Evolutionary conservation across 2,113 vertebrate species (phyloP), one percentile per base, ranked within the genome.

Genomic region (Ceyx margarethae): DNA sequence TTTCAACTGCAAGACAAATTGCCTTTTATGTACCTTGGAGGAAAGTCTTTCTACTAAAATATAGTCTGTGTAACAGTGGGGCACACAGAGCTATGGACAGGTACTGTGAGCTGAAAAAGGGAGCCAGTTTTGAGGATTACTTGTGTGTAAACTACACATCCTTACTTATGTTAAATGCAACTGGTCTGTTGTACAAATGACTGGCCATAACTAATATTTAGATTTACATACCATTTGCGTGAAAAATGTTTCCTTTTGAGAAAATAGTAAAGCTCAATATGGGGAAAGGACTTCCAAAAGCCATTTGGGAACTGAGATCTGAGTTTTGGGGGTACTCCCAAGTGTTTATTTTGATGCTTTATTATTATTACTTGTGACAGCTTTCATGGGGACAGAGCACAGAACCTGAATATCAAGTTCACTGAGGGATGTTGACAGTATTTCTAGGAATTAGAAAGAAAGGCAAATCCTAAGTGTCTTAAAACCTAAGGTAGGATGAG

Each of bases 1-100:
- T 72, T 87, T 25, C 10, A 43, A 6, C 31, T 62, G 53, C 19
- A 25, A 81, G 28, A 45, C 56, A 69, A 56, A 15, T 10, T 74
- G 31, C 10, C 50, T 60, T 60, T 29, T 61, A 3, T 1, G 1
- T 35, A n/a, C 10, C 29, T 73, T 29, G n/a, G 15, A 37, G 33
- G 22, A 17, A 79, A 31, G 51, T 37, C 15, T 76, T 48, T 29
- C 37, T 50, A 1, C 53, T 71, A 16, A 53, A 28, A 20, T 42
- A 20, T 0, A 40, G 43, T 31, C 40, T 46, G 26, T 54, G 31
- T 35, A 71, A 28, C 0, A 1, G 28, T 13, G 43, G n/a, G 43
- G 26, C 67, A 23, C 0, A 0, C 5, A 3, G 15, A 31, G 26
- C 10, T 51, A 13, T 46, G 45, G 53, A 17, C 22, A 33, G 45